Evolutionary conservation across 92 coral and sea anemone species (phyloP).

Genomic region (Isaurus tuberculatus): DNA sequence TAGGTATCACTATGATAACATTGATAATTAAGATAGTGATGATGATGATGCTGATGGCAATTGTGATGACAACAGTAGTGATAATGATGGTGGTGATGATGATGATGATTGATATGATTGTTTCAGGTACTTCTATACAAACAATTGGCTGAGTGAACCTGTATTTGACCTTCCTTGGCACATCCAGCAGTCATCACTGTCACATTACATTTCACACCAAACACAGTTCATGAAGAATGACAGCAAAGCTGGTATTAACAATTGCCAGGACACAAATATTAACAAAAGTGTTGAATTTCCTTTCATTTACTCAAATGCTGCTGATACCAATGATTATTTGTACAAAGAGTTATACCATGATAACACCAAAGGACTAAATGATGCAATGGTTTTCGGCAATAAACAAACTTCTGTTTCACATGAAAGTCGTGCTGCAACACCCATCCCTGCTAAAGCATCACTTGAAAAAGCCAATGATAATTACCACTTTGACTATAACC

Average conservation of each 20-base stretch:
- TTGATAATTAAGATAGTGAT: no score
- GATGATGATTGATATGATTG: neutral
- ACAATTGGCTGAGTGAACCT: slow-evolving; percentile 68
- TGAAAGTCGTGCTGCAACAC: neutral
- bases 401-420: neutral
- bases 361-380: neutral
- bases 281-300: neutral
- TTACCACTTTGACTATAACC: neutral
- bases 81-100: neutral
- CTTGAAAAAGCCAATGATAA: neutral
- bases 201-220: neutral
- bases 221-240: neutral
- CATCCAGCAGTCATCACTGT: slow-evolving; percentile 31
- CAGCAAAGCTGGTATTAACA: neutral
- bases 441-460: neutral
- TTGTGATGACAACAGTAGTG: no score
- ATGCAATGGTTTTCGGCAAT: neutral
- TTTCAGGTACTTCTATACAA: slow-evolving; percentile 75
- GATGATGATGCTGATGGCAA: neutral
- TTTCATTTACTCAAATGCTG: neutral
- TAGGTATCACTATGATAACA: no score
- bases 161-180: slow-evolving; percentile 76
- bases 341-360: slow-evolving; percentile 1
- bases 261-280: neutral
- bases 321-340: neutral